Evolutionary conservation across 1,140 invertebrate species (phyloP).

Genomic region (Drosophila trapezifrons): DNA sequence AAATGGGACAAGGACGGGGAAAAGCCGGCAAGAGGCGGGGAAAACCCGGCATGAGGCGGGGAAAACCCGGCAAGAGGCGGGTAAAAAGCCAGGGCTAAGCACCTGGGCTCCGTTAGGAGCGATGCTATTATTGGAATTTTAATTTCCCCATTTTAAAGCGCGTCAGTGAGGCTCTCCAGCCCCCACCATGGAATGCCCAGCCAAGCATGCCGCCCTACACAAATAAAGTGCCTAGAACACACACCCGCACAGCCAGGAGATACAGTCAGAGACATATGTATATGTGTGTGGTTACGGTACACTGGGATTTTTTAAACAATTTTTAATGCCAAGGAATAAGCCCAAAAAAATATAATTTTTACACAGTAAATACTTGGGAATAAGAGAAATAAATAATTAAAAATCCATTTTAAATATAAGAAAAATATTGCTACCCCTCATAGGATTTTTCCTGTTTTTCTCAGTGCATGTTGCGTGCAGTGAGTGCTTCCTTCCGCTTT

Average conservation of each 20-base stretch:
- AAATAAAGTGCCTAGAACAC: conserved; percentile 44
- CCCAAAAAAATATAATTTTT: not conserved
- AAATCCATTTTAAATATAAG: not conserved
- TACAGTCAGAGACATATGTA: conserved; percentile 4
- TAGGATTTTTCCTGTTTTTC: not conserved
- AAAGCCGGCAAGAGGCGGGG: not conserved
- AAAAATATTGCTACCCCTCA: too few relatives aligned
- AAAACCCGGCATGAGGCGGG: too few relatives aligned
- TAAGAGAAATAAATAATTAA: not conserved
- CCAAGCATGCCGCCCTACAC: conserved; percentile 46
- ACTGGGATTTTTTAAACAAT: not conserved
- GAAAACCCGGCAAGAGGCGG: not conserved
- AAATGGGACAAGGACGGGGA: not conserved
- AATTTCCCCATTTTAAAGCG: conserved; percentile 80
- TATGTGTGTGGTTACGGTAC: conserved; percentile 3
- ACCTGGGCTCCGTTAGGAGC: conserved; percentile 40
- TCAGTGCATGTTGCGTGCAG: conserved; percentile 42
- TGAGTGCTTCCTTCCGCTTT: conserved; percentile 69
- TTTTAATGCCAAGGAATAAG: not conserved
- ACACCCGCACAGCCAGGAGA: not conserved
- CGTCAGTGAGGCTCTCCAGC: conserved; percentile 34
- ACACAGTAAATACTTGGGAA: not conserved
- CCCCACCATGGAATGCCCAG: conserved; percentile 21
- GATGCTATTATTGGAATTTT: conserved; percentile 80
- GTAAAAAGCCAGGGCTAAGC: conserved; percentile 8